A percentile compares a stretch with the other conserved stretches of the same genome.
Conservation (phyloP, 2,113 vertebrate species). For the Atlantisia rogersi region DNA sequence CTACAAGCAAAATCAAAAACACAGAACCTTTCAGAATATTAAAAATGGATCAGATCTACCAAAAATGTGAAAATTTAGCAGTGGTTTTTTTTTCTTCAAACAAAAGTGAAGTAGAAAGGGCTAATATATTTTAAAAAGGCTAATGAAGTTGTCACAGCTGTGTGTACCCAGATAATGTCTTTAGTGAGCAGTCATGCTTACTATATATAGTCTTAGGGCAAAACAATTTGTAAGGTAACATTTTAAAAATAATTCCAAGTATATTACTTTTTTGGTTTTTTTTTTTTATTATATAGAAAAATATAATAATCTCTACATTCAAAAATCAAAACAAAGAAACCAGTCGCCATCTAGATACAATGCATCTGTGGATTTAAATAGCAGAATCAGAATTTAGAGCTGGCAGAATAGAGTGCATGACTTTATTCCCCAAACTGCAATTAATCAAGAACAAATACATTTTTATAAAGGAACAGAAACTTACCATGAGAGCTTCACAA, state of each 20-base stretch:
- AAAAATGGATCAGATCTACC: not conserved
- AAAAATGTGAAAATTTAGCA: not conserved
- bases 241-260: not conserved
- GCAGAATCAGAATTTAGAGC: not conserved
- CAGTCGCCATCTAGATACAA: not conserved
- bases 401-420: not conserved
- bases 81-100: not conserved
- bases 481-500: not conserved
- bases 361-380: not conserved
- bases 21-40: not conserved
- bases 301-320: not conserved
- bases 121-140: not conserved
- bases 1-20: not conserved
- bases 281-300: not conserved
- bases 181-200: not conserved
- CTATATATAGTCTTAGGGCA: not conserved
- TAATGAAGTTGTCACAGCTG: not conserved
- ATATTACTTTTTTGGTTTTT: not conserved
- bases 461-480: slow-evolving; percentile 33
- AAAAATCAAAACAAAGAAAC: not conserved
- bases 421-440: not conserved
- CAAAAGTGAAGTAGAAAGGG: not conserved
- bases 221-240: not conserved
- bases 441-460: slow-evolving; percentile 36
- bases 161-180: not conserved